These are phyloP conservation scores for Caenorhabditis drosophilae DNA, from an alignment of 2,888 invertebrate species.

Conservation along the genomic window DNA sequence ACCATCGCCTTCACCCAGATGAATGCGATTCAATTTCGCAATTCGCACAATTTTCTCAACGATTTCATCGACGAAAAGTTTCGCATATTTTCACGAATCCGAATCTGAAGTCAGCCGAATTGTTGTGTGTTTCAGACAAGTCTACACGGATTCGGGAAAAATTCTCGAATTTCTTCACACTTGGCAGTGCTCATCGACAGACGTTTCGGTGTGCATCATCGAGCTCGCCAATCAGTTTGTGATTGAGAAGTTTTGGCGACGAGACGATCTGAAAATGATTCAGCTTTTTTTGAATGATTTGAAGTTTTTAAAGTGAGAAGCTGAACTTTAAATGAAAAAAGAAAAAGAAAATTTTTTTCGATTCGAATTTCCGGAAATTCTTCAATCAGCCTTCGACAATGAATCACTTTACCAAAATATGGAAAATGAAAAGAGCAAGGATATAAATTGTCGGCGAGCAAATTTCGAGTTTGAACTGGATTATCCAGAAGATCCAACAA, in stretches of 20 bases:
- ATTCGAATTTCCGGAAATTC: not conserved
- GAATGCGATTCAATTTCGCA: constrained; percentile 46
- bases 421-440: constrained; percentile 5
- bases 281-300: constrained; percentile 1
- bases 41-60: constrained; percentile 45
- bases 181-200: constrained; percentile 25
- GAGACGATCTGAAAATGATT: constrained; percentile 22
- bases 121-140: constrained; percentile 9
- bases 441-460: constrained; percentile 18
- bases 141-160: constrained; percentile 41
- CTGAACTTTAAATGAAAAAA: too few relatives aligned
- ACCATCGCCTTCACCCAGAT: constrained; percentile 44
- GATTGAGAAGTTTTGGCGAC: constrained; percentile 18
- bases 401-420: constrained; percentile 9
- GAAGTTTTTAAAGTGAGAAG: too few relatives aligned
- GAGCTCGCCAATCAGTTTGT: constrained; percentile 27
- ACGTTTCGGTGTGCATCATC: constrained; percentile 18
- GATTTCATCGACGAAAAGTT: constrained; percentile 43
- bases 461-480: constrained; percentile 10
- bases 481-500: constrained; percentile 2
- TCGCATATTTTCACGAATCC: too few relatives aligned
- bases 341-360: too few relatives aligned
- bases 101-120: too few relatives aligned
- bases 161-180: constrained; percentile 34
- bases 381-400: not conserved